phyloP scores from a whole-genome alignment of 1,140 invertebrate genomes.

The Cyclina sinensis region DNA sequence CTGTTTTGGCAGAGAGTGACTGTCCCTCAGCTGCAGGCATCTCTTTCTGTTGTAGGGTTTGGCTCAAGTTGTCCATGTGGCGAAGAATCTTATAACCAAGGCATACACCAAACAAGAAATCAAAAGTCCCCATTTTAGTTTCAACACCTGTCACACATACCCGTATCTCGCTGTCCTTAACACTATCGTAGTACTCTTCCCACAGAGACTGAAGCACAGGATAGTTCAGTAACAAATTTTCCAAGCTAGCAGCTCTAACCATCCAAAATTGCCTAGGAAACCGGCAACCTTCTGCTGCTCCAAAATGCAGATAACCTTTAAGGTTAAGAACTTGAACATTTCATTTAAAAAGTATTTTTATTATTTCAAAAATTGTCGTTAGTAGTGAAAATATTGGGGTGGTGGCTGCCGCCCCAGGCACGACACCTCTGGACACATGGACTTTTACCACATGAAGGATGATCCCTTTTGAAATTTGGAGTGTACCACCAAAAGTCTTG shows the following conservation, averaged over 20 bases:
- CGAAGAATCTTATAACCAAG: slow-evolving; percentile 30
- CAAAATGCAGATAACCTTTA: too few species aligned
- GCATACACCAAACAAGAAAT: slow-evolving; percentile 43
- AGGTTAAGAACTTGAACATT: too few species aligned
- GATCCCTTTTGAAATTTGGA: too few species aligned
- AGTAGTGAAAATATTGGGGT: too few species aligned
- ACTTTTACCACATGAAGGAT: too few species aligned
- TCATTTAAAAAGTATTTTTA: too few species aligned
- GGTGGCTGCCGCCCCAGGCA: too few species aligned
- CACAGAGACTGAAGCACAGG: slow-evolving; percentile 22
- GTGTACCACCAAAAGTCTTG: too few species aligned
- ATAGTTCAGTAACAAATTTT: slow-evolving; percentile 43
- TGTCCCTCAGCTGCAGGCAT: slow-evolving; percentile 35
- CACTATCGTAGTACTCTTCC: slow-evolving; percentile 22
- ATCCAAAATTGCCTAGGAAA: too few species aligned
- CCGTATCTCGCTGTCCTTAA: slow-evolving; percentile 9
- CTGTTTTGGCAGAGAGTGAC: background rate
- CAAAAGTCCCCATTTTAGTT: slow-evolving; percentile 31
- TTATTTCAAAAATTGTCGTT: too few species aligned
- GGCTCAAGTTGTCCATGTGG: slow-evolving; percentile 46
- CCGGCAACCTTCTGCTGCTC: too few species aligned
- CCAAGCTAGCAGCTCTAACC: background rate
- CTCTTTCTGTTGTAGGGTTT: slow-evolving; percentile 36
- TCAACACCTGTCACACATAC: slow-evolving; percentile 16
- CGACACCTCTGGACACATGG: too few species aligned